A percentile compares a stretch with the other conserved stretches of the same genome.
Conservation (phyloP, 2,888 invertebrate genomes). For the Nyleta sp. region DNA sequence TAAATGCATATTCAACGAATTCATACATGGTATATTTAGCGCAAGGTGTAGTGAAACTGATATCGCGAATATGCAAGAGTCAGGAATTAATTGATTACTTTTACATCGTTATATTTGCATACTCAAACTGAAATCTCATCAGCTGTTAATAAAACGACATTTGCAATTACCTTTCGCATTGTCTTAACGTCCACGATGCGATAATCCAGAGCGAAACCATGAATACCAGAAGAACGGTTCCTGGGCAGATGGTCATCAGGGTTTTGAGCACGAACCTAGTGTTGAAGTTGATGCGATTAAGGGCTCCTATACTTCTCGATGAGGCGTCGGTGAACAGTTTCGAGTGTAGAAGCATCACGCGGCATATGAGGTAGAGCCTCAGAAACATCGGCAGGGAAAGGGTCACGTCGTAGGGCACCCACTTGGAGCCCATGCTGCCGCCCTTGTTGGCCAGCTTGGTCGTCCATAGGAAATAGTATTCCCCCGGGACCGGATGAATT, state of each 20-base stretch:
- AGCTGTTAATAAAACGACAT: background rate
- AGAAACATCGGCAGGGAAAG: constrained; percentile 99
- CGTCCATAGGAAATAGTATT: constrained; percentile 98
- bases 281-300: constrained; percentile 99
- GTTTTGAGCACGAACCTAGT: constrained; percentile 99
- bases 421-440: constrained; percentile 85
- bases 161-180: constrained; percentile 95
- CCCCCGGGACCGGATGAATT: constrained; percentile 98
- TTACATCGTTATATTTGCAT: background rate
- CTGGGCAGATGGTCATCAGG: constrained; percentile 99
- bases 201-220: constrained; percentile 99
- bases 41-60: background rate
- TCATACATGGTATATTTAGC: background rate
- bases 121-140: background rate
- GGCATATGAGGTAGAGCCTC: constrained; percentile 99
- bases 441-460: constrained; percentile 96
- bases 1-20: background rate
- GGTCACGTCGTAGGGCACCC: constrained; percentile 97
- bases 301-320: constrained; percentile 97
- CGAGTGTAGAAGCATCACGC: constrained; percentile 99
- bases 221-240: constrained; percentile 98
- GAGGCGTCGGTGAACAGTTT: constrained; percentile 99
- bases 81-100: background rate
- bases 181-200: constrained; percentile 99
- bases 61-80: background rate